Evolutionary conservation across 2,888 invertebrate genomes (phyloP), one percentile per base, ranked within the genome.

Genomic region (Punctoribates punctum): DNA sequence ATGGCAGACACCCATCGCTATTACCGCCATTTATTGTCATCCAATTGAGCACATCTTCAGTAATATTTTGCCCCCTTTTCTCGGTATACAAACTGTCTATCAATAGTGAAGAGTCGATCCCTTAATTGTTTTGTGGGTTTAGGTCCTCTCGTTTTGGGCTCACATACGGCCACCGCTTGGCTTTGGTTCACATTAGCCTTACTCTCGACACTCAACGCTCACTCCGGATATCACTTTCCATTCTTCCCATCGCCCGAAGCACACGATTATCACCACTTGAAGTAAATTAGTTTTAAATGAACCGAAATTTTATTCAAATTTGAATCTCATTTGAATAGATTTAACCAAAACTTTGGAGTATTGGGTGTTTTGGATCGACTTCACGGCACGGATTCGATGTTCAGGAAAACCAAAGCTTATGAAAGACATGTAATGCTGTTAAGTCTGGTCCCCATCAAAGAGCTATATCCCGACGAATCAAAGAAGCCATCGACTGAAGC

Each of bases 1-100:
- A 83, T 93, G 93, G 93, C 91, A 91, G 1, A 90, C 93, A 0
- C 93, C 93, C 0, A 89, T 93, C 74, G 91, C 92, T n/a, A 88
- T 92, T 4, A 90, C 91, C 0, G 89, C 91, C 17, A 85, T 92
- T 60, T 93, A 93, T 83, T 90, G 91, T 80, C 91, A 93, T 84
- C 92, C 93, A 0, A 83, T 91, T 62, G 86, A 86, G 79, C 91
- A 93, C 83, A 85, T 91, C 76, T 86, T 92, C 79, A 90, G 91
- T 67, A 93, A 93, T 84, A 83, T 92, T 76, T 80, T 91, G 77
- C 93, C 93, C 27, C 90, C 90, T 3, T 88, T 90, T 81, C 82
- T 91, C 77, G 80, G 67, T 67, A 62, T 62, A 4, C 29, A 38
- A 8, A n/a, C 4, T 8, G n/a, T 6, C 29, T 29, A 8, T 15